Base-by-base conservation (phyloP, 2,888 invertebrate genomes). In the Epistrophella euchroma region DNA sequence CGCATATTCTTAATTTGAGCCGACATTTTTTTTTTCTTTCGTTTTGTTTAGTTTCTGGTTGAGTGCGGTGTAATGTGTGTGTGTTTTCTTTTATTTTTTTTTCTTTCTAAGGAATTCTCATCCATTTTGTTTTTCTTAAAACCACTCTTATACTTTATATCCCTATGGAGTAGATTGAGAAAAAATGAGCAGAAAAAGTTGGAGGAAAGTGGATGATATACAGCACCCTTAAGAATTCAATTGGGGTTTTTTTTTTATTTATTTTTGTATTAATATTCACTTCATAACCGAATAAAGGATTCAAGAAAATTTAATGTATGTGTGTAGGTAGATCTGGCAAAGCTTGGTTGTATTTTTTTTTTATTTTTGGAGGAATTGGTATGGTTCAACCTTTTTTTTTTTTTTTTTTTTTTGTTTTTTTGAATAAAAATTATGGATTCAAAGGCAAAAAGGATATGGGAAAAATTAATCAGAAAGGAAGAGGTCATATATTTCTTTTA, bases 1-100 rank as follows among this genome's bases (percentile, higher is more conserved):
- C 72, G 45, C 72, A 78, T 37, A 55, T 64, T 75, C 45, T 62
- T 55, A 68, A 81, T 75, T 81, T 75, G 7, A 68, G 60, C 32
- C n/a, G 15, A 35, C 45, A 62, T 62, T 35, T 55, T 60, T 74
- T 17, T 73, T 35, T 47, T 22, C n/a, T 50, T 50, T 66, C 13
- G 4, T 35, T 66, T 43, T 47, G 47, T 47, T 47, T 47, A 2
- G 50, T 50, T 50, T 25, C 6, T 13, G 11, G 0, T 50, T 50
- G 19, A 22, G 64, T 1, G 37, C n/a, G n/a, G n/a, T n/a, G n/a
- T n/a, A n/a, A n/a, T 60, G 15, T 15, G n/a, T 43, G 35, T 13
- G 32, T 32, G 25, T 68, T 35, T n/a, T 43, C 17, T 22, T 22
- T 19, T 50, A 19, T 15, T 17, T 50, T n/a, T 22, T 19, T 50